Evolutionary conservation across 2,888 invertebrate species (phyloP).

Genomic region (Plagodis pulveraria): DNA sequence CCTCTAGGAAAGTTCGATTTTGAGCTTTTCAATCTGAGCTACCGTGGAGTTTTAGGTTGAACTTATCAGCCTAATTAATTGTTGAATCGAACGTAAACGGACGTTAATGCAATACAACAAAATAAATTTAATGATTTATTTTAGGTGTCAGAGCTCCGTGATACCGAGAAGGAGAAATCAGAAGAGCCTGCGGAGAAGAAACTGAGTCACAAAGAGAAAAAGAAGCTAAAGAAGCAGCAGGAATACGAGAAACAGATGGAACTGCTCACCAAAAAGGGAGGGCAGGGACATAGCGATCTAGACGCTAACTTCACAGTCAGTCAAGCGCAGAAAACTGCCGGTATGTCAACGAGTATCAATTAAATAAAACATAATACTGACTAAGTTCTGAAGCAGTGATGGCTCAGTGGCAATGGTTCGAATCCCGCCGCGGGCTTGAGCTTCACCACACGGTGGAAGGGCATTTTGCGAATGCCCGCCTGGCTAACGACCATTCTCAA

Average conservation of each 20-base stretch:
- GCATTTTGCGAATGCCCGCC: too few relatives aligned
- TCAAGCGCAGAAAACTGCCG: conserved; percentile 90
- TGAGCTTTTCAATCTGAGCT: too few relatives aligned
- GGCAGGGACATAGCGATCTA: conserved; percentile 94
- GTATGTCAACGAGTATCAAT: conserved; percentile 43
- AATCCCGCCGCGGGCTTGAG: too few relatives aligned
- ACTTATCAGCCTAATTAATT: too few relatives aligned
- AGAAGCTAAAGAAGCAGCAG: conserved; percentile 94
- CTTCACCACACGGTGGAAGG: too few relatives aligned
- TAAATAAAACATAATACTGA: too few relatives aligned
- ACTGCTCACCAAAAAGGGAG: conserved; percentile 92
- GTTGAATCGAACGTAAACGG: too few relatives aligned
- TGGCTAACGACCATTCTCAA: too few relatives aligned
- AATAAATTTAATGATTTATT: background rate
- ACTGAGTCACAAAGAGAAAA: conserved; percentile 95
- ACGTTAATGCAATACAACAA: background rate
- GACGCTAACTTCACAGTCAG: conserved; percentile 98
- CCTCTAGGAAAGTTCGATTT: too few relatives aligned
- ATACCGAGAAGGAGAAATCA: conserved; percentile 44
- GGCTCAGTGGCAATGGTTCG: too few relatives aligned
- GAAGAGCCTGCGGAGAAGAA: conserved; percentile 87
- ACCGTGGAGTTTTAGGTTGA: too few relatives aligned
- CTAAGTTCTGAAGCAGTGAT: too few relatives aligned
- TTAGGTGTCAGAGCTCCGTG: conserved; percentile 52
- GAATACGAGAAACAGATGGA: conserved; percentile 96